Percentiles rank a stretch among this genome's conserved stretches.
These are phyloP conservation scores for Passerina amoena DNA, from an alignment of 2,113 vertebrate genomes.

Conservation along the genomic window DNA sequence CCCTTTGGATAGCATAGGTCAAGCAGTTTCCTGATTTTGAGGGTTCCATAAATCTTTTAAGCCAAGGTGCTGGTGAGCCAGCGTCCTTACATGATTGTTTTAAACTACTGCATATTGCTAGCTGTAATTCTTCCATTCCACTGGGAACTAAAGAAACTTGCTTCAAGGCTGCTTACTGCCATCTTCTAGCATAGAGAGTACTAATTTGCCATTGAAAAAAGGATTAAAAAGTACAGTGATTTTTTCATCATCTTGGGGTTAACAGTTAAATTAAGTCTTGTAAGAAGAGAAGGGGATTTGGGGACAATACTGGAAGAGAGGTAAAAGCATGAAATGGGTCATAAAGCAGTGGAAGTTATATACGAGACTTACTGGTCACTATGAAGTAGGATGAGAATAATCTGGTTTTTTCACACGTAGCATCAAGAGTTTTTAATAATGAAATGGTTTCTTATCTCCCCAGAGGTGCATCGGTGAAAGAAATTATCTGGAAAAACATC, in stretches of 20 bases:
- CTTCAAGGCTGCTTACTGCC: constrained; percentile 8
- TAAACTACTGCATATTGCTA: constrained; percentile 2
- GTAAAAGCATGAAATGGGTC: neutral
- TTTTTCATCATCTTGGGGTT: neutral
- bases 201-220: constrained; percentile 31
- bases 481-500: neutral
- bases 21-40: neutral
- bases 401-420: neutral
- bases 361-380: neutral
- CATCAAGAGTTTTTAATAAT: neutral
- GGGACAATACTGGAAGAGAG: neutral
- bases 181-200: neutral
- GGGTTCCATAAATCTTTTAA: neutral
- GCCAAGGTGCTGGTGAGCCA: neutral
- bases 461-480: neutral
- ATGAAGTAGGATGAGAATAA: neutral
- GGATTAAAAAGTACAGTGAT: neutral
- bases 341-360: neutral
- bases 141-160: constrained; percentile 23
- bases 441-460: neutral
- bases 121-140: constrained; percentile 21
- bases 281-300: neutral
- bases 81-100: neutral
- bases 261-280: neutral
- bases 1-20: neutral